Evolutionary conservation across 2,113 vertebrate genomes (phyloP).

Genomic region (Sinocyclocheilus anshuiensis): DNA sequence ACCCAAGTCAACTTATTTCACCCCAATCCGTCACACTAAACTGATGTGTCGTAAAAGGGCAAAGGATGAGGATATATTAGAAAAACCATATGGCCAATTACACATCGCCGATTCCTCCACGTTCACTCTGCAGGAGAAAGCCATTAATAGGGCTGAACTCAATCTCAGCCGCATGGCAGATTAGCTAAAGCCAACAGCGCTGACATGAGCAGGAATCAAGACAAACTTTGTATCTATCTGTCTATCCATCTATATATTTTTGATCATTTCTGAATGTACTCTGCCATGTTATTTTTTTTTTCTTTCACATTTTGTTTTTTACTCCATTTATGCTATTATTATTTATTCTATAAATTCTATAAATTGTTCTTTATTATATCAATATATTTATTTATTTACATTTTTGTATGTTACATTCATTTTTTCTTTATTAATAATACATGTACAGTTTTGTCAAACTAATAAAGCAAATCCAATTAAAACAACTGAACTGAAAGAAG

Average conservation of each 20-base stretch:
- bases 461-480: neutral
- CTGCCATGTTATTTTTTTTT: too few relatives aligned
- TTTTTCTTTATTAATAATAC: too few relatives aligned
- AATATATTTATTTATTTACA: too few relatives aligned
- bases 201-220: too few relatives aligned
- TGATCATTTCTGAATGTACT: too few relatives aligned
- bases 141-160: too few relatives aligned
- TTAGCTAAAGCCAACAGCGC: too few relatives aligned
- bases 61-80: constrained; percentile 3
- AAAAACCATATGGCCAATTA: constrained; percentile 19
- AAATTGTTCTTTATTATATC: neutral
- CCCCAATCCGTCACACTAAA: constrained; percentile 34
- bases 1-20: constrained; percentile 17
- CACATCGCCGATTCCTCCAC: neutral
- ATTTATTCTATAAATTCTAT: neutral
- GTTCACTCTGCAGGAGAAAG: neutral
- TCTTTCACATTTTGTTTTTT: neutral
- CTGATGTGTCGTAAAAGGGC: constrained; percentile 11
- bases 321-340: neutral
- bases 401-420: too few relatives aligned
- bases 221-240: too few relatives aligned
- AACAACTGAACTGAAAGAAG: neutral
- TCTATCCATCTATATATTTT: too few relatives aligned
- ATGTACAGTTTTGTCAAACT: neutral
- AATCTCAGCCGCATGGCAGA: too few relatives aligned